Base-by-base conservation (phyloP, 2,888 invertebrate species). In the Ochropacha duplaris region DNA sequence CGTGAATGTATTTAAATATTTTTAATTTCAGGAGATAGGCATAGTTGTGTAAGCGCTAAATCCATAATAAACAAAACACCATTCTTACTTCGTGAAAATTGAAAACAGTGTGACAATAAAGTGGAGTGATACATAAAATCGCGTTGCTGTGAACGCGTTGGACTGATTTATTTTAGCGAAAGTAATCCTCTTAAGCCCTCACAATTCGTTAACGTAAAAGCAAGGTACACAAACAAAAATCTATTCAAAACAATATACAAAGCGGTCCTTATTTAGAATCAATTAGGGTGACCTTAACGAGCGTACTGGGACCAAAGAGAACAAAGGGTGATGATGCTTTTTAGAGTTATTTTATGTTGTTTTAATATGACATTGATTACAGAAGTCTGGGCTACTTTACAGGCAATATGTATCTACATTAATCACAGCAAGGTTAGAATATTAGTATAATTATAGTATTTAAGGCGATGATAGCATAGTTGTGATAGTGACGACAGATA, bases 171-270 rank as follows among this genome's bases (percentile, higher is more conserved):
- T 76, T 74, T 76, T 58, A 62, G 63, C 65, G 66, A 60, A 70
- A 72, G 59, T 72, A 76, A 78, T 78, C 76, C 74, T 66, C 68
- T 74, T 72, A 73, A 76, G 67, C 71, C 64, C 65, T 75, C 62
- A 68, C 74, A 73, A 76, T 72, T 69, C 39, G 26, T 54, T 44
- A 16, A 44, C 39, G n/a, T 44, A 19, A 51, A 51, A 28, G 28
- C 26, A 26, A 51, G 72, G 74, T 72, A 65, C 49, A 66, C 71
- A 77, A 77, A 76, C 74, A 79, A 75, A 79, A 77, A 69, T 67
- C 68, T 71, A 69, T 77, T 73, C 44, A 44, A 44, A 44, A 44
- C 44, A 44, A 44, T 44, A 44, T 44, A 44, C 19, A 44, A 44
- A 44, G 44, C 44, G 44, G 44, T 19, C 44, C 44, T 69, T 72